Evolutionary conservation across 2,888 invertebrate genomes (phyloP).

Genomic region (Yponomeuta plumbellus): DNA sequence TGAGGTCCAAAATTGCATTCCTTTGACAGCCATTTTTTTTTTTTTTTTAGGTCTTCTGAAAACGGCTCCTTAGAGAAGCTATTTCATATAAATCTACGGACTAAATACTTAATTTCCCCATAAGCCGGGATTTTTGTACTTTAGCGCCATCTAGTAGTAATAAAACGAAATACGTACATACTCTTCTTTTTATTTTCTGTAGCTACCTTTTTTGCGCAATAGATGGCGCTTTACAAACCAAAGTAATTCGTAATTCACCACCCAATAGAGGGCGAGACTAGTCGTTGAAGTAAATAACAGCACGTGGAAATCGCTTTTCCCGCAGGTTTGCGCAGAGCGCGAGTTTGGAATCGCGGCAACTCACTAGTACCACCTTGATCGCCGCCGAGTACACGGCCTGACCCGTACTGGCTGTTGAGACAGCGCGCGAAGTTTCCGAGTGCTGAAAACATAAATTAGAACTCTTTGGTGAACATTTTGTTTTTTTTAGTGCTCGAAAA

Average conservation of each 20-base stretch:
- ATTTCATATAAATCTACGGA: background rate
- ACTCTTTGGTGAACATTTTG: background rate
- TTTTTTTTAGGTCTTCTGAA: too few relatives aligned
- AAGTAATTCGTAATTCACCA: slow-evolving; percentile 9
- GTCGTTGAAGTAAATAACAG: slow-evolving; percentile 27
- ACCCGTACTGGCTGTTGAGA: slow-evolving; percentile 25
- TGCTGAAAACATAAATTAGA: slow-evolving; percentile 26
- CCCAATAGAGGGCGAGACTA: slow-evolving; percentile 39
- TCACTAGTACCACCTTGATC: slow-evolving; percentile 57
- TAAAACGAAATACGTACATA: background rate
- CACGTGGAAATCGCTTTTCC: slow-evolving; percentile 55
- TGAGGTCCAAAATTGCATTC: too few relatives aligned
- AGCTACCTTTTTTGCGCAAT: background rate
- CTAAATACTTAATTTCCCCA: background rate
- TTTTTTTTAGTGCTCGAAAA: background rate
- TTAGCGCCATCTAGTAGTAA: slow-evolving; percentile 21
- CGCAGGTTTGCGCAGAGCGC: slow-evolving; percentile 59
- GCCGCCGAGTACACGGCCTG: slow-evolving; percentile 39
- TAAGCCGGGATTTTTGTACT: background rate
- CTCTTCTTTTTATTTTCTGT: background rate
- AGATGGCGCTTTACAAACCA: background rate
- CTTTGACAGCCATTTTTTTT: too few relatives aligned
- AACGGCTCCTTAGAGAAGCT: background rate
- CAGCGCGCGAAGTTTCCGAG: slow-evolving; percentile 47
- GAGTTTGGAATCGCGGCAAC: slow-evolving; percentile 33